Conservation (phyloP, 1,140 invertebrate species). For the Drosophila nasuta region DNA sequence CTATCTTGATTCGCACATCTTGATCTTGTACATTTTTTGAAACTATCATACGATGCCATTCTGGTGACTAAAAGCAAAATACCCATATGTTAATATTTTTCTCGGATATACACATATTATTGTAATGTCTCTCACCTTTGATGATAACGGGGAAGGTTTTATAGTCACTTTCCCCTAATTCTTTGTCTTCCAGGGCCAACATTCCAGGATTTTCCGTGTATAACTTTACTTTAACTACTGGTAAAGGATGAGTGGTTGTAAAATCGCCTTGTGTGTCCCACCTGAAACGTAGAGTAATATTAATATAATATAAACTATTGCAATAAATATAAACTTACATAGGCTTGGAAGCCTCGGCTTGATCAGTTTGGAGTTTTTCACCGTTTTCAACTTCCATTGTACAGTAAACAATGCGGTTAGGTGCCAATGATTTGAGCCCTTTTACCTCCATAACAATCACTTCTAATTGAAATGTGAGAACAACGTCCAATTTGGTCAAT, state of each 20-base stretch:
- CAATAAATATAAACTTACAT: slow-evolving; percentile 88
- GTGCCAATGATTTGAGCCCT: slow-evolving; percentile 97
- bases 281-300: slow-evolving; percentile 86
- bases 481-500: slow-evolving; percentile 98
- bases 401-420: slow-evolving; percentile 99
- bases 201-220: slow-evolving; percentile 99
- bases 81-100: slow-evolving; percentile 11
- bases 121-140: slow-evolving; percentile 88
- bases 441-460: slow-evolving; percentile 99
- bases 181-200: slow-evolving; percentile 99
- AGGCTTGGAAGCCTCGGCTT: slow-evolving; percentile 99
- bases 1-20: slow-evolving; percentile 98
- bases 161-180: slow-evolving; percentile 97
- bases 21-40: slow-evolving; percentile 97
- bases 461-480: slow-evolving; percentile 98
- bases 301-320: slow-evolving; percentile 1
- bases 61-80: slow-evolving; percentile 89
- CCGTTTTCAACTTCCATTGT: slow-evolving; percentile 99
- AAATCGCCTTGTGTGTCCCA: slow-evolving; percentile 99
- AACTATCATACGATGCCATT: slow-evolving; percentile 99
- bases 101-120: not conserved
- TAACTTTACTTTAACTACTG: slow-evolving; percentile 98
- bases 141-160: slow-evolving; percentile 95
- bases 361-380: slow-evolving; percentile 99
- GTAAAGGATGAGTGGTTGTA: slow-evolving; percentile 97